Evolutionary conservation across 1,140 invertebrate genomes (phyloP), one percentile per base, ranked within the genome.

Genomic region (Melipona quadrifasciata): DNA sequence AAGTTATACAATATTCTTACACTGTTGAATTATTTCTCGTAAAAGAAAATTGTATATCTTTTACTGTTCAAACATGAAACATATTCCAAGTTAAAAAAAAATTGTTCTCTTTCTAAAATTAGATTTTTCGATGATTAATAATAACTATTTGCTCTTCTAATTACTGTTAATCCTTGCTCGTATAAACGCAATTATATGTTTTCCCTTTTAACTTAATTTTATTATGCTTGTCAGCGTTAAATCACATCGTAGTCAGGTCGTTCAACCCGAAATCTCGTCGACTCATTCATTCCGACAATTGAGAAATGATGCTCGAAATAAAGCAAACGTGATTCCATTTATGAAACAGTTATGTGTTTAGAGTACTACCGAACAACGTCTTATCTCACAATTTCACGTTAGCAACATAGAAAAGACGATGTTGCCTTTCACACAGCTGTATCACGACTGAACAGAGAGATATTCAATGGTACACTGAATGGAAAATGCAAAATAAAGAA

Each of bases 271-370:
- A 61, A 61, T 61, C 0, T 61, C 14, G 24, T 3, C 12, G 24
- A 24, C 2, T n/a, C 58, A 0, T 3, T 61, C 24, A 1, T 5
- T 55, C 16, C 14, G 16, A 16, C 16, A 53, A 55, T 55, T n/a
- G 24, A 12, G 2, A n/a, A n/a, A n/a, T 24, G 24, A 0, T 61
- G 11, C 3, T n/a, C 12, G 24, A n/a, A 14, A 0, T 10, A 1
- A 1, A n/a, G 24, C 0, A 12, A 10, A 61, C 2, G 1, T 0
- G 24, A 24, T 14, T 61, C 0, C 11, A 61, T 11, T 61, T 61
- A n/a, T 1, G 58, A n/a, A 61, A n/a, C 11, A 61, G 11, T 61
- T 12, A 24, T 5, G n/a, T 1, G 1, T 31, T 8, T 55, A 55
- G 5, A 4, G 19, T n/a, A 21, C 12, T 57, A 31, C 31, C 19